Evolutionary conservation across 2,888 invertebrate genomes (phyloP).

Genomic region (Melipona bicolor): DNA sequence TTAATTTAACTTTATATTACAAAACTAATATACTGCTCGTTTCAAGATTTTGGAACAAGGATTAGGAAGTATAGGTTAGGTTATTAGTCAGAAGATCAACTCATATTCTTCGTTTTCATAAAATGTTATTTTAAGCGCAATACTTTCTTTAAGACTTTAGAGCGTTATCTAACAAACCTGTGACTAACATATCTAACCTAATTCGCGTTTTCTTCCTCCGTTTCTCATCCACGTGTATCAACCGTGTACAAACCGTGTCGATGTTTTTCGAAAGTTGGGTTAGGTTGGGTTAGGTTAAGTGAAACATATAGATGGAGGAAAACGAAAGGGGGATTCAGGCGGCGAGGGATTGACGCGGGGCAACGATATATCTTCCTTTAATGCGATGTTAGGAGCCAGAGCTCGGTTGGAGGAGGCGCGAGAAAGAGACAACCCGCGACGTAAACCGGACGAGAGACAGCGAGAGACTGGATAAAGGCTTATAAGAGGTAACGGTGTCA

Average conservation of each 20-base stretch:
- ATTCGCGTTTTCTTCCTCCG: no score
- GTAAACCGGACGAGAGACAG: conserved; percentile 7
- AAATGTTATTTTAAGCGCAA: no score
- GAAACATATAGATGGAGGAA: not conserved
- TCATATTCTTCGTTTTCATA: no score
- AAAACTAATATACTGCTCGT: no score
- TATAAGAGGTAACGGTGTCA: conserved; percentile 58
- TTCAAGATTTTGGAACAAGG: no score
- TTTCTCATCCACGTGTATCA: not conserved
- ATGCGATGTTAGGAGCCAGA: conserved; percentile 36
- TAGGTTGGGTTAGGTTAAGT: not conserved
- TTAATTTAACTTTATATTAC: no score
- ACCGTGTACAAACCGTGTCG: not conserved
- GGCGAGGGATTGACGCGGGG: not conserved
- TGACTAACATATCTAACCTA: no score
- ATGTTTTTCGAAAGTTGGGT: not conserved
- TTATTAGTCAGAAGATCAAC: no score
- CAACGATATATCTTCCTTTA: conserved; percentile 55
- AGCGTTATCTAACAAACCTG: no score
- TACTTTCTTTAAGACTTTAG: no score
- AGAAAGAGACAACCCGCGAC: conserved; percentile 1
- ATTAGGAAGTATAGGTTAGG: no score
- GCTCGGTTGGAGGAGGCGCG: conserved; percentile 7
- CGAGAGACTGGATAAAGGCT: conserved; percentile 44
- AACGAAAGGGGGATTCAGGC: not conserved